phyloP scores from a whole-genome alignment of 2,888 invertebrate genomes.

The Ophion costatus region DNA sequence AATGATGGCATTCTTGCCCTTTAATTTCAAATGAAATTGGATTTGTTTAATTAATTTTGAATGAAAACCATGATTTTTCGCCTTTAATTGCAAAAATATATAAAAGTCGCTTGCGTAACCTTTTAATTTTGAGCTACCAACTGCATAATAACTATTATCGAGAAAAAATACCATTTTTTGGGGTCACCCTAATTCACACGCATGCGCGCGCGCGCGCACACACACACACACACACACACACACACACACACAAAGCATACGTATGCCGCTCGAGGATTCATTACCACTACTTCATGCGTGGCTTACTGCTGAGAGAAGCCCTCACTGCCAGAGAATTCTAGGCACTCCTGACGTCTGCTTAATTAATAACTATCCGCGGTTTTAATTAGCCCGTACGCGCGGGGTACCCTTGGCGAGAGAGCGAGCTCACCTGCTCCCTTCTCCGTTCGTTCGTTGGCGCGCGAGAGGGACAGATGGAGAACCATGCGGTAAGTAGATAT shows the following conservation, averaged over 20 bases:
- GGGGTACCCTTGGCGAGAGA: conserved; percentile 61
- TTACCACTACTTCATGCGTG: conserved; percentile 54
- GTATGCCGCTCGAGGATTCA: conserved; percentile 52
- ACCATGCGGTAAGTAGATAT: conserved; percentile 73
- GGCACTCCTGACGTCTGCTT: conserved; percentile 82
- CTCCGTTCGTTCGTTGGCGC: conserved; percentile 34
- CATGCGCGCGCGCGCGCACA: no score
- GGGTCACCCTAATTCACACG: no score
- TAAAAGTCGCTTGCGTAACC: no score
- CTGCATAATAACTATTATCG: no score
- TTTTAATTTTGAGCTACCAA: no score
- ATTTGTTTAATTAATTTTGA: no score
- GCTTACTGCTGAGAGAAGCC: conserved; percentile 76
- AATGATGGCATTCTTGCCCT: no score
- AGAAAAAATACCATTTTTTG: no score
- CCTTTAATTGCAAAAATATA: no score
- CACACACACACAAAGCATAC: neutral
- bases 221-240: no score
- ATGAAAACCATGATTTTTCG: no score
- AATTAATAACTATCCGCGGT: conserved; percentile 83
- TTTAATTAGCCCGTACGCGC: conserved; percentile 81
- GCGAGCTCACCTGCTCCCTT: conserved; percentile 39
- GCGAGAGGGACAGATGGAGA: conserved; percentile 67
- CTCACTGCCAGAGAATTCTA: conserved; percentile 79
- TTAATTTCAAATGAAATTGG: no score